These are phyloP conservation scores for Cephus sareptanus DNA, from an alignment of 2,888 invertebrate species.

Conservation along the genomic window DNA sequence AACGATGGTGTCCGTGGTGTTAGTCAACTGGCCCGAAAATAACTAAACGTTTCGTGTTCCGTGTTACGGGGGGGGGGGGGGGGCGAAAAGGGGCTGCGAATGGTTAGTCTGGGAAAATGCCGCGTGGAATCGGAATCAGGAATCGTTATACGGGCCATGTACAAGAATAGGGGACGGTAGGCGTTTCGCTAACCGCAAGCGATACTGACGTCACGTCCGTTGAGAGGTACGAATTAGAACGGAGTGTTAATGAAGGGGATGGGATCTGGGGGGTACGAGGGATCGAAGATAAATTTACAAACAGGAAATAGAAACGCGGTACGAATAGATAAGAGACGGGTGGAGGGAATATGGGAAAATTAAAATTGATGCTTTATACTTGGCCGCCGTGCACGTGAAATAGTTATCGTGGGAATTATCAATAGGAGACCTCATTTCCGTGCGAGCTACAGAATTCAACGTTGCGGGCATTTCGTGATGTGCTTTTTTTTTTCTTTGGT, in stretches of 20 bases:
- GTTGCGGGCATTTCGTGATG: background rate
- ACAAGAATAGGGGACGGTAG: background rate
- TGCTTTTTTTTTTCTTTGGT: background rate
- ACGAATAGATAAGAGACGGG: background rate
- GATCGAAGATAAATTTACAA: background rate
- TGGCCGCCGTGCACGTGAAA: background rate
- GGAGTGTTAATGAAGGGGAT: background rate
- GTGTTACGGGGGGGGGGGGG: background rate
- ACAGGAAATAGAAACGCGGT: background rate
- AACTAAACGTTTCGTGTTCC: background rate
- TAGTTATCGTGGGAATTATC: conserved; percentile 32
- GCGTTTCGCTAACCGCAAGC: background rate
- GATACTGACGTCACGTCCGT: background rate
- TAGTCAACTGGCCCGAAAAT: conserved; percentile 22
- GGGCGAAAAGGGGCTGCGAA: background rate
- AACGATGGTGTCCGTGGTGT: conserved; percentile 25
- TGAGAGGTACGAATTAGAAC: background rate
- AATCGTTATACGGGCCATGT: background rate
- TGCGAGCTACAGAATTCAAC: background rate
- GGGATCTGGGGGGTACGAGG: background rate
- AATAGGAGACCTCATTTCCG: conserved; percentile 16
- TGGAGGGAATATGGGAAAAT: too few relatives aligned
- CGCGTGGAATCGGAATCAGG: background rate
- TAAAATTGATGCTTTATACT: too few relatives aligned
- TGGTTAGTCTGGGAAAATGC: background rate